A percentile compares a stretch with the other conserved stretches of the same genome.
phyloP scores from a whole-genome alignment of 2,888 invertebrate species.

The Acholoe squamosa region DNA sequence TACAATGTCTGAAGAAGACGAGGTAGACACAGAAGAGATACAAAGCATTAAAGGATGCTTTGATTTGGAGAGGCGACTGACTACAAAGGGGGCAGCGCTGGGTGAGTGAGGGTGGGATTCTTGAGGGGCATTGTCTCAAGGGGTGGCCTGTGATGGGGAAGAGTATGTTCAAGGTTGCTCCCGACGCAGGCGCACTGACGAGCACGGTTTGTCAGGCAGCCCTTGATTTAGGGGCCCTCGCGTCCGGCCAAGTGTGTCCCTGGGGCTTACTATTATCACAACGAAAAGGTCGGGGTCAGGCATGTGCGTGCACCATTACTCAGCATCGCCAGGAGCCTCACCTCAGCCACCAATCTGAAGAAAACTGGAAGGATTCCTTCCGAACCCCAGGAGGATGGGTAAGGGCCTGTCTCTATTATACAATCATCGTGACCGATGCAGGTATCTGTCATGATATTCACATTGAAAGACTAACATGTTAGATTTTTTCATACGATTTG shows the following conservation, averaged over 20 bases:
- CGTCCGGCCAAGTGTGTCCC: slow-evolving; percentile 40
- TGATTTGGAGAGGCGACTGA: background rate
- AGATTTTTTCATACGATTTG: no score
- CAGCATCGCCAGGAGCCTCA: slow-evolving; percentile 2
- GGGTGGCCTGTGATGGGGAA: background rate
- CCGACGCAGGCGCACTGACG: background rate
- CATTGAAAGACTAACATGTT: no score
- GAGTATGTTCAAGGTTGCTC: slow-evolving; percentile 9
- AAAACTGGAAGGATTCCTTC: background rate
- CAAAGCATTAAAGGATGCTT: background rate
- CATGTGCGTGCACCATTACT: slow-evolving; percentile 38
- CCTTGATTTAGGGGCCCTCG: slow-evolving; percentile 49
- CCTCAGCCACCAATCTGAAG: background rate
- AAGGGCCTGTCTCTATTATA: no score
- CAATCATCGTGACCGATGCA: no score
- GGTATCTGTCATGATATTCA: no score
- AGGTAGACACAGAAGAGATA: background rate
- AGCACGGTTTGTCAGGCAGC: slow-evolving; percentile 15
- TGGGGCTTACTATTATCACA: slow-evolving; percentile 49
- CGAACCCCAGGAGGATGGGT: background rate
- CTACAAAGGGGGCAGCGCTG: slow-evolving; percentile 15
- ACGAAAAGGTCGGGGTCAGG: slow-evolving; percentile 36
- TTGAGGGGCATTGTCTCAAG: slow-evolving; percentile 22
- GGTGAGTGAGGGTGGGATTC: background rate
- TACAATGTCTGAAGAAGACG: background rate